A percentile compares a stretch with the other conserved stretches of the same genome.
Conservation (phyloP, 2,113 vertebrate genomes). For the Thunnus thynnus region DNA sequence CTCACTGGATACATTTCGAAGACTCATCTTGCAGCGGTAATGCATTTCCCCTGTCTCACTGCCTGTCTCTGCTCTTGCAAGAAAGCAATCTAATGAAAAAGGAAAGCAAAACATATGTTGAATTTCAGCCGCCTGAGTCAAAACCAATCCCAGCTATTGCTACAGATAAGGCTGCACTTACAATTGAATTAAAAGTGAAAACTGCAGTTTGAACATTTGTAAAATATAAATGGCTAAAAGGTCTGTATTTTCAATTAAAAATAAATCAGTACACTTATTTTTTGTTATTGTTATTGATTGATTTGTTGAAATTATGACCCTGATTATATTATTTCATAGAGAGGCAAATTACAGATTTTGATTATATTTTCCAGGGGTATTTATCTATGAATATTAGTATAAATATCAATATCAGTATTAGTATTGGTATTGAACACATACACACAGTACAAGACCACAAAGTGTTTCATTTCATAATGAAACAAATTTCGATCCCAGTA, state of each 20-base stretch:
- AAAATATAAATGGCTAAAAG: not conserved
- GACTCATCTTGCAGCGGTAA: slow-evolving; percentile 52
- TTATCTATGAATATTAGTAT: not conserved
- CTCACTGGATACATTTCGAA: slow-evolving; percentile 51
- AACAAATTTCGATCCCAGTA: not conserved
- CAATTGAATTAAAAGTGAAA: slow-evolving; percentile 50
- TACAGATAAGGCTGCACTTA: slow-evolving; percentile 30
- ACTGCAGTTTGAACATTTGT: slow-evolving; percentile 3
- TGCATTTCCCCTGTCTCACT: slow-evolving; percentile 37
- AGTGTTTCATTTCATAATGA: not conserved
- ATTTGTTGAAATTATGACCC: not conserved
- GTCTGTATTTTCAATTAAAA: not conserved
- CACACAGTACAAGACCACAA: not conserved
- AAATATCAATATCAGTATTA: too few relatives aligned
- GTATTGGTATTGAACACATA: not conserved
- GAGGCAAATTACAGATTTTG: not conserved
- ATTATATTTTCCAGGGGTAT: not conserved
- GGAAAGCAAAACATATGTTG: slow-evolving; percentile 35
- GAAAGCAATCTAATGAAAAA: slow-evolving; percentile 41
- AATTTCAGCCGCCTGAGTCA: slow-evolving; percentile 34
- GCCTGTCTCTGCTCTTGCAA: slow-evolving; percentile 20
- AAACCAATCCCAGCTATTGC: slow-evolving; percentile 41
- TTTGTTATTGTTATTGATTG: not conserved
- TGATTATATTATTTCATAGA: not conserved
- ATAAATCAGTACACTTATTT: not conserved